Percentiles rank a stretch among this genome's conserved stretches.
These are phyloP conservation scores for Platanista minor DNA, from an alignment of 2,113 vertebrate species.

Conservation along the genomic window DNA sequence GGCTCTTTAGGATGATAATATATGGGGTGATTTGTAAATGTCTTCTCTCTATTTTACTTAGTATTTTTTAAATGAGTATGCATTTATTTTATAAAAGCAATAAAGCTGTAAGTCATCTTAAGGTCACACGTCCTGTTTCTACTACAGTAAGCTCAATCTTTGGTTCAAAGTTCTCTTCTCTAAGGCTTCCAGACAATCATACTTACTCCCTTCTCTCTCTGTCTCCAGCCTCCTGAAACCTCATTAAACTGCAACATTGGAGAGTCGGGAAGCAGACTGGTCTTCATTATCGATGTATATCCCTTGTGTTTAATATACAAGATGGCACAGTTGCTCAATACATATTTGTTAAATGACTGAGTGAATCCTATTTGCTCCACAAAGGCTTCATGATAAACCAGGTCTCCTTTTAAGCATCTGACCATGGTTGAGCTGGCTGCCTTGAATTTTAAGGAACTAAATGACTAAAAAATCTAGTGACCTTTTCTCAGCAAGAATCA, in stretches of 20 bases:
- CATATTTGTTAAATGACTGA: background rate
- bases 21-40: background rate
- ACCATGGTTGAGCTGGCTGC: background rate
- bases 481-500: constrained; percentile 61
- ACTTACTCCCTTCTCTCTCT: background rate
- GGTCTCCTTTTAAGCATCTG: background rate
- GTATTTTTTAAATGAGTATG: background rate
- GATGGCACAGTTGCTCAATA: accelerated
- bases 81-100: background rate
- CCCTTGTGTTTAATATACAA: background rate
- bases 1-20: background rate
- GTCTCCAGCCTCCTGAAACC: background rate
- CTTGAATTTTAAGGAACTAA: constrained; percentile 59
- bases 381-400: background rate
- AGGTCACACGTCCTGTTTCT: background rate
- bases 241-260: background rate
- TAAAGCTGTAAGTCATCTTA: background rate
- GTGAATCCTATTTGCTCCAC: background rate
- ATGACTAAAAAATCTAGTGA: constrained; percentile 51
- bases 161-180: background rate
- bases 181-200: background rate
- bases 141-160: background rate
- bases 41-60: background rate
- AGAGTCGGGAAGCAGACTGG: background rate
- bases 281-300: background rate